Base-by-base conservation (phyloP, 2,797 vertebrate species). In the Sebastes itinus region DNA sequence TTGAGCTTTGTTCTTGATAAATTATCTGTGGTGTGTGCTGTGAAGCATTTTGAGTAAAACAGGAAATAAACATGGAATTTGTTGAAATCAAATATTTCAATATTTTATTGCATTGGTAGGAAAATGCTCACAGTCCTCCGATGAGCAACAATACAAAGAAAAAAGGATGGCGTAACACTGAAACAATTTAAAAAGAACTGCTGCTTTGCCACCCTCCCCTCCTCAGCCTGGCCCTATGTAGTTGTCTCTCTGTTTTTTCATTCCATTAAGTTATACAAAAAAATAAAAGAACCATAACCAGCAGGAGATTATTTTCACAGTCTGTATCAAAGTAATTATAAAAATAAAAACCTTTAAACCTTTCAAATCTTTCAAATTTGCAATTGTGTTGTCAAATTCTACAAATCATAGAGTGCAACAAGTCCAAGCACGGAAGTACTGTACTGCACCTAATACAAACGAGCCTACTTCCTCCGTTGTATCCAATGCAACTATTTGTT, bases 311-410 rank as follows among this genome's bases (percentile, higher is more conserved):
- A 30, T 88, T 92, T 92, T 93, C 93, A 79, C 80, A 91, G 74
- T 94, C 83, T 92, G 95, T 96, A 96, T 96, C 94, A 96, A 96
- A 96, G 93, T 70, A 96, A 95, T 96, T 96, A 96, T 86, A 96
- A 96, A 96, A 96, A 96, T 96, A 96, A 96, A 95, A 93, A 86
- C 75, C 85, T 92, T 95, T 93, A 83, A 92, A 92, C 84, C 35
- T 38, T 89, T 83, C 79, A 92, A 89, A 88, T 82, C 79, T 84
- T 91, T 75, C 80, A 83, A 89, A 86, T 92, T 92, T 90, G 76
- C 85, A 86, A 83, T 84, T 69, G 61, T 80, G 63, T 86, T 89
- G 86, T 89, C 32, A 86, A 83, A 88, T 84, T 74, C 73, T 93
- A 88, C 52, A 92, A 90, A 88, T 90, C 69, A 92, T 83, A 88